Percentiles rank a stretch among this genome's conserved stretches.
These are phyloP conservation scores for Bemisia tabaci DNA, from an alignment of 1,140 invertebrate genomes.

Conservation along the genomic window DNA sequence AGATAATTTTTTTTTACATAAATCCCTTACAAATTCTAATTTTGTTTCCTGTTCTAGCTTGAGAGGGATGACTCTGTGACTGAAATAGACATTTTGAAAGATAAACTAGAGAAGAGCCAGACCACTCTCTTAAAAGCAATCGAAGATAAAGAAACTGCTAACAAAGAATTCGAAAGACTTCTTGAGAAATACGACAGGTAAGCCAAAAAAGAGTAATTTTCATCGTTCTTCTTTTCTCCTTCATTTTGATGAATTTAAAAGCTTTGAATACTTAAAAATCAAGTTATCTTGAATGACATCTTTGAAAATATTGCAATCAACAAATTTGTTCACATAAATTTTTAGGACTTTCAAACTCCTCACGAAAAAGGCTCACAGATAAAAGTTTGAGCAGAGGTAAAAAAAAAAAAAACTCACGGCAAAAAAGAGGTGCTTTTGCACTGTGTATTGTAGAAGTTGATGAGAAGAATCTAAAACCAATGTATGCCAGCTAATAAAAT, in stretches of 20 bases:
- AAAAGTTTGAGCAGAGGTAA: no score
- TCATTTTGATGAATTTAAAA: no score
- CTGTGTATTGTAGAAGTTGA: no score
- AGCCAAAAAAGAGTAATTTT: conserved; percentile 13
- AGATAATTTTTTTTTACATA: not conserved
- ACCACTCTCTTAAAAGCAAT: conserved; percentile 62
- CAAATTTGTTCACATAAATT: not conserved
- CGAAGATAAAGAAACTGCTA: conserved; percentile 73
- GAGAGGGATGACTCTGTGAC: conserved; percentile 71
- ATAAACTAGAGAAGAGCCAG: conserved; percentile 75
- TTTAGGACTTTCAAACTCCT: no score
- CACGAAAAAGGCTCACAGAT: no score
- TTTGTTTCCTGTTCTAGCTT: conserved; percentile 39
- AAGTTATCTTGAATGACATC: not conserved
- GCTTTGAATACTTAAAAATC: no score
- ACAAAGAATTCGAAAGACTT: conserved; percentile 83
- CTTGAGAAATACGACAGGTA: conserved; percentile 87
- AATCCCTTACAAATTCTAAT: conserved; percentile 1
- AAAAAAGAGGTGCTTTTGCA: no score
- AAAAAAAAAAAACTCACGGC: no score
- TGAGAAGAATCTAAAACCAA: no score
- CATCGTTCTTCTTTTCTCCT: not conserved
- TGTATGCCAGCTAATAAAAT: no score
- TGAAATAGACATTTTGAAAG: conserved; percentile 74
- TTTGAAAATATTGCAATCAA: not conserved